Percentiles rank a stretch among this genome's conserved stretches.
Conservation (phyloP, 1,140 invertebrate genomes). For the Paralvinella palmiformis region DNA sequence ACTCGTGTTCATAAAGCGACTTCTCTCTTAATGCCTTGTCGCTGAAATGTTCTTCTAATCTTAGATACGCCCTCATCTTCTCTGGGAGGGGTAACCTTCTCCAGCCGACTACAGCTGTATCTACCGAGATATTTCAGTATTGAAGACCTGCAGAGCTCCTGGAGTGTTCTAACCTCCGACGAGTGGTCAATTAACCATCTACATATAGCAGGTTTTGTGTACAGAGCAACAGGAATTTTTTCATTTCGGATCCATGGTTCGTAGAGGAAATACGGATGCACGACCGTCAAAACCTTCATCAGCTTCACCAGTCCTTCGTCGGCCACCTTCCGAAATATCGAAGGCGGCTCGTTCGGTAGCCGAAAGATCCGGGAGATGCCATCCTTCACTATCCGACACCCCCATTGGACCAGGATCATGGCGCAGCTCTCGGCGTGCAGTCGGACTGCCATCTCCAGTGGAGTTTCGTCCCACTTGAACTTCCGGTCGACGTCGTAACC, state of each 20-base stretch:
- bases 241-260: background rate
- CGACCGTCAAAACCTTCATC: background rate
- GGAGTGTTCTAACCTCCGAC: background rate
- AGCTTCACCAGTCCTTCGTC: background rate
- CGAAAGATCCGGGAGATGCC: background rate
- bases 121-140: background rate
- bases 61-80: background rate
- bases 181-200: background rate
- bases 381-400: conserved; percentile 26
- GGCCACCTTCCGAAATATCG: background rate
- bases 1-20: background rate
- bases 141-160: background rate
- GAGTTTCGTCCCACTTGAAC: conserved; percentile 38
- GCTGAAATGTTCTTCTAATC: background rate
- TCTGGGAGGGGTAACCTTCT: background rate
- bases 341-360: background rate
- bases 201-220: background rate
- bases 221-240: background rate
- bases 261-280: background rate
- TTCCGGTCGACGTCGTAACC: background rate
- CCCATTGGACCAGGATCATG: conserved; percentile 37
- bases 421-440: conserved; percentile 40
- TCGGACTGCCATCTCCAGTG: conserved; percentile 40
- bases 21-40: background rate
- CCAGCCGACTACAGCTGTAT: background rate